Evolutionary conservation across 2,888 invertebrate species (phyloP).

Genomic region (Nephrotoma flavescens): DNA sequence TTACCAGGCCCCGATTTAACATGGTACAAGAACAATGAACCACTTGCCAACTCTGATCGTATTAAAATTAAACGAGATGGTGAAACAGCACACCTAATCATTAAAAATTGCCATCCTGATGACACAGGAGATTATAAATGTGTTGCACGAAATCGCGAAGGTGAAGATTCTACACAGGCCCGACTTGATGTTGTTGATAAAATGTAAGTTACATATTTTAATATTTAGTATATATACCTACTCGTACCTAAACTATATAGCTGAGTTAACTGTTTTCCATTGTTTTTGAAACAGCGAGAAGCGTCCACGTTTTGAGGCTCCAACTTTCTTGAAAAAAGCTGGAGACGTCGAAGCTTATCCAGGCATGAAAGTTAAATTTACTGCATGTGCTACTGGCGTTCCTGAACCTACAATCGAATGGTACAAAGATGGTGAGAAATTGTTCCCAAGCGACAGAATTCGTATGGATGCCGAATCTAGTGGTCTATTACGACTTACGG

Average conservation of each 20-base stretch:
- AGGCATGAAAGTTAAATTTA: constrained; percentile 82
- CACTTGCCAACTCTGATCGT: constrained; percentile 43
- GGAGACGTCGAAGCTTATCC: constrained; percentile 77
- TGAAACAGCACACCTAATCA: constrained; percentile 60
- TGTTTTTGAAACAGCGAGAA: constrained; percentile 40
- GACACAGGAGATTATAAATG: constrained; percentile 68
- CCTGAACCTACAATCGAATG: constrained; percentile 82
- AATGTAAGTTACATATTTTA: constrained; percentile 44
- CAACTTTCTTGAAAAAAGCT: constrained; percentile 76
- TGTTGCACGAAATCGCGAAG: constrained; percentile 64
- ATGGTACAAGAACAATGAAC: constrained; percentile 75
- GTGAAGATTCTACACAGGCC: constrained; percentile 60
- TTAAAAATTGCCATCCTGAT: constrained; percentile 46
- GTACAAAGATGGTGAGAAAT: constrained; percentile 63
- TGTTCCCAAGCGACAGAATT: constrained; percentile 71
- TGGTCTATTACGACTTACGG: constrained; percentile 62
- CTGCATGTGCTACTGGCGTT: constrained; percentile 76
- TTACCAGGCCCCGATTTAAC: constrained; percentile 69
- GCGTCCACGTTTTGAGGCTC: constrained; percentile 63
- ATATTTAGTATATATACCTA: not conserved
- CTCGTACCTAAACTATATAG: too few relatives aligned
- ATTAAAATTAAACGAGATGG: constrained; percentile 46
- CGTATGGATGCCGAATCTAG: constrained; percentile 60
- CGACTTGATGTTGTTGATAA: constrained; percentile 63
- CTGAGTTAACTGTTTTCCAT: constrained; percentile 7